A percentile compares a stretch with the other conserved stretches of the same genome.
Evolutionary conservation across 1,140 invertebrate genomes (phyloP).

Genomic region (Bombus haemorrhoidalis): DNA sequence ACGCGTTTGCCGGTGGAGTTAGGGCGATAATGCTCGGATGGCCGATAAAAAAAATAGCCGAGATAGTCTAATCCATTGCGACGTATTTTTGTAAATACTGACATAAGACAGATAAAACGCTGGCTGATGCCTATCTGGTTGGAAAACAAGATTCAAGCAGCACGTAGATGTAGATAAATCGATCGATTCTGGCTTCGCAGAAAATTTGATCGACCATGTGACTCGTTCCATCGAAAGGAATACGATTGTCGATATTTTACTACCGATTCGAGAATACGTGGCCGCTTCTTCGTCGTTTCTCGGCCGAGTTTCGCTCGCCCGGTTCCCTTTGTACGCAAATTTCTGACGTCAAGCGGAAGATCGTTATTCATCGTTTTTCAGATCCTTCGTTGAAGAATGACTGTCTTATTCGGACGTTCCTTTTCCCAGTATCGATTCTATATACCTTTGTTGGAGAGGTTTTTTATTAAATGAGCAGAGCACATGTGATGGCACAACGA

Average conservation of each 20-base stretch:
- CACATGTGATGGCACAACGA: too few species aligned
- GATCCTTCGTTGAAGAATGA: too few species aligned
- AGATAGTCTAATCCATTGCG: neutral
- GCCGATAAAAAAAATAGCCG: neutral
- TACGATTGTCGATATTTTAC: neutral
- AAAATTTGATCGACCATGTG: neutral
- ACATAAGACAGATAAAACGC: slow-evolving; percentile 12
- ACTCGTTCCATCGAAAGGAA: neutral
- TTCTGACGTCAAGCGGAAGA: neutral
- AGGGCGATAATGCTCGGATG: neutral
- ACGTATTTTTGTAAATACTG: slow-evolving; percentile 1
- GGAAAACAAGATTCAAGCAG: neutral
- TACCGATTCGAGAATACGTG: neutral
- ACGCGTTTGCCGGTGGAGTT: neutral
- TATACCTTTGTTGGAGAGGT: too few species aligned
- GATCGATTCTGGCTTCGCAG: neutral
- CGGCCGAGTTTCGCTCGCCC: neutral
- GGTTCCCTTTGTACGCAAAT: neutral
- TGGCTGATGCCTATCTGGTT: neutral
- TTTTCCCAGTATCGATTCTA: too few species aligned
- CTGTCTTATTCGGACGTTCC: neutral
- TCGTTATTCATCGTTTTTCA: neutral
- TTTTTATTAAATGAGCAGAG: too few species aligned
- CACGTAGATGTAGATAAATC: neutral
- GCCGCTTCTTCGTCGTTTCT: neutral